Conservation (phyloP, 92 coral and sea anemone species). For the Actinernus sp. region DNA sequence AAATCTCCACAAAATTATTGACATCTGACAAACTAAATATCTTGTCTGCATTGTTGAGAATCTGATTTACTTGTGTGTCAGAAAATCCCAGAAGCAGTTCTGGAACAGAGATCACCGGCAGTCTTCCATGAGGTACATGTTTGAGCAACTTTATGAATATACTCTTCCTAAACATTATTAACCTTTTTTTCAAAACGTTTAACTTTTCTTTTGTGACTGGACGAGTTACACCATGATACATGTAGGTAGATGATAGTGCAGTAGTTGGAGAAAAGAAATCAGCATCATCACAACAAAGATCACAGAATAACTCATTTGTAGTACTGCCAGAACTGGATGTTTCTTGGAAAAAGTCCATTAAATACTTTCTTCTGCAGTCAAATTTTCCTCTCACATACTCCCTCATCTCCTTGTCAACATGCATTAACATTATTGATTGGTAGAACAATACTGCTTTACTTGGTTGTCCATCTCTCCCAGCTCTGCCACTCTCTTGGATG, state of each 20-base stretch:
- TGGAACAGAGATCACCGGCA: no score
- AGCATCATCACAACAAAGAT: conserved; percentile 1
- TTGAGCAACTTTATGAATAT: conserved; percentile 1
- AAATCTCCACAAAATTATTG: conserved; percentile 47
- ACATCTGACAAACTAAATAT: conserved; percentile 34
- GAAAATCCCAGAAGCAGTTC: no score
- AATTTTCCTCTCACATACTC: conserved; percentile 33
- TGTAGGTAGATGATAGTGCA: conserved; percentile 2
- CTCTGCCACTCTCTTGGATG: no score
- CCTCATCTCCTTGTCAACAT: conserved; percentile 47
- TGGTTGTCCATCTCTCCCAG: conserved; percentile 38
- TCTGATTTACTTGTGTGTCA: conserved; percentile 32
- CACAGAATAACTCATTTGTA: conserved; percentile 9
- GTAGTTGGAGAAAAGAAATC: background rate
- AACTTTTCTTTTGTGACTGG: background rate
- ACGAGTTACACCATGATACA: conserved; percentile 14
- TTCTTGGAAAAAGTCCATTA: conserved; percentile 11
- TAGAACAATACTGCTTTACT: conserved; percentile 24
- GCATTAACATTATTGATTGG: conserved; percentile 10
- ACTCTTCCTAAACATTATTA: conserved; percentile 8
- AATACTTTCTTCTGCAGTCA: conserved; percentile 17
- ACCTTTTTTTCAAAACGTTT: conserved; percentile 10
- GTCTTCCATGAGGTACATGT: conserved; percentile 7
- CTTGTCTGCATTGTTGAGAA: conserved; percentile 23
- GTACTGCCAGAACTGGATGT: conserved; percentile 9